phyloP scores from a whole-genome alignment of 2,888 invertebrate genomes.

The Philhelius pedissequus region DNA sequence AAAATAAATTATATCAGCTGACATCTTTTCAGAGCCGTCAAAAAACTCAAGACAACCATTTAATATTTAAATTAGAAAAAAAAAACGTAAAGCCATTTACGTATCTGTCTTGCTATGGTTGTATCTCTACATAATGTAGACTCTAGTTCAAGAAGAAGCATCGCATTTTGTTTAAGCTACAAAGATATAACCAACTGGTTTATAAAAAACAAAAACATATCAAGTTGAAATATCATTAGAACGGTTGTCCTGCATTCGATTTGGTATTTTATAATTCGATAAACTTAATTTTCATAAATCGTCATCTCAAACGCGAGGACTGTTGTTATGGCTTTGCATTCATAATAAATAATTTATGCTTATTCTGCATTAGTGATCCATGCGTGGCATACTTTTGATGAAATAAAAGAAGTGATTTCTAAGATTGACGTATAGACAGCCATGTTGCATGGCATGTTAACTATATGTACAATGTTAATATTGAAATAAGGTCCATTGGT shows the following conservation, averaged over 20 bases:
- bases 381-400: not conserved
- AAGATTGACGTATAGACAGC: not conserved
- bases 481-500: too few relatives aligned
- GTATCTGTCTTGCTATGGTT: not conserved
- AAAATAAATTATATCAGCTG: not conserved
- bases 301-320: not conserved
- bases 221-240: not conserved
- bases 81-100: not conserved
- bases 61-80: not conserved
- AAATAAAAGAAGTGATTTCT: not conserved
- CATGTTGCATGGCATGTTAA: too few relatives aligned
- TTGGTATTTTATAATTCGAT: constrained; percentile 5
- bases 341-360: not conserved
- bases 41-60: constrained; percentile 2
- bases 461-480: too few relatives aligned
- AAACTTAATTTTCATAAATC: constrained; percentile 9
- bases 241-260: constrained; percentile 10
- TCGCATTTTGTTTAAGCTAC: not conserved
- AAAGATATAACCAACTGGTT: not conserved
- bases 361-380: not conserved
- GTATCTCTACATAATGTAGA: not conserved
- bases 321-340: constrained; percentile 3
- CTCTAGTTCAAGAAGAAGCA: not conserved
- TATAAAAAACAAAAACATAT: not conserved
- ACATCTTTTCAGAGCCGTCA: not conserved